Base-by-base conservation (phyloP, 1,140 invertebrate species). In the Zaprionus taronus region DNA sequence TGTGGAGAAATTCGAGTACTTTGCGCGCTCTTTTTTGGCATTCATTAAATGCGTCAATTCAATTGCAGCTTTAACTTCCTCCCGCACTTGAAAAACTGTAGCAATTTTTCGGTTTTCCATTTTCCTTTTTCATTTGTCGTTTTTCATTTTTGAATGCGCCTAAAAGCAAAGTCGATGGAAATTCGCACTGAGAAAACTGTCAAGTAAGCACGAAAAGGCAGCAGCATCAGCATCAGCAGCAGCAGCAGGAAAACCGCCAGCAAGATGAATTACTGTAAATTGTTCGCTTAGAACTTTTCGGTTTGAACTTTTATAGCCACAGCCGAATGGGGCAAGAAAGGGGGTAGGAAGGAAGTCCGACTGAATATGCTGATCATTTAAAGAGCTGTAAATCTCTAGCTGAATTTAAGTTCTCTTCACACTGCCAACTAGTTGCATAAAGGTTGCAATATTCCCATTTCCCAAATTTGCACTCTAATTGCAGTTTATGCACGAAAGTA, bases 181-280 rank as follows among this genome's bases (percentile, higher is more conserved):
- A 38, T 47, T 57, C 17, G 24, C 36, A 9, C 31, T 17, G 26
- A 49, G 49, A 44, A 31, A 53, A 53, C 61, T 26, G 56, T 41
- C 47, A 51, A 51, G 47, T 51, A 51, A 51, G 17, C 49, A 38
- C 22, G 28, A 44, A 77, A 81, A 72, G 67, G 71, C 31, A 34
- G 12, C 51, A 24, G 7, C 44, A 64, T 62, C 11, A 31, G 61
- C 49, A 64, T 62, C 9, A 31, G 56, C 38, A 66, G 67, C 62
- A 12, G 17, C 24, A n/a, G 61, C 63, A 31, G 65, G 58, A 80
- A 80, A 83, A 83, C 72, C 67, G 74, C 62, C 81, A 76, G 81
- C 69, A 90, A 85, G 84, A 89, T 89, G 81, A 89, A 89, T 89
- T 89, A 85, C 84, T 90, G 79, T 72, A 85, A 89, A 89, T 89